Base-by-base conservation (phyloP, 2,888 invertebrate species). In the Agrilus biguttatus region DNA sequence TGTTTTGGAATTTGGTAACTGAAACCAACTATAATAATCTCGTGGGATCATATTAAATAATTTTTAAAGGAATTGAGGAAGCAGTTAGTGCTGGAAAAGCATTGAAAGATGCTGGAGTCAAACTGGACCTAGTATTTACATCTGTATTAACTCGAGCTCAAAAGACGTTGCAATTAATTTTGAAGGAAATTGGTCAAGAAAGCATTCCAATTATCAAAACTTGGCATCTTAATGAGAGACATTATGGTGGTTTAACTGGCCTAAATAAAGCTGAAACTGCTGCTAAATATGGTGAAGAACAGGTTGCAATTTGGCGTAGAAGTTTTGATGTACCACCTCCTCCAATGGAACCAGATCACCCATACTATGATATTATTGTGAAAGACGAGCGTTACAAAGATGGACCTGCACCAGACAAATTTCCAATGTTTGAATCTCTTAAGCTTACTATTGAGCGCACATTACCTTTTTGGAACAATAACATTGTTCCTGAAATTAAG, bases 311-410 rank as follows among this genome's bases (percentile, higher is more conserved):
- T 54, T 91, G 91, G 91, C 77, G 90, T 49, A 77, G 90, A 45
- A 87, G 87, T 54, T 90, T 85, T 52, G 88, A 90, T 58, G 75
- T 80, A 7, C 81, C 86, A 2, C 91, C 91, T 36, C 90, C 90
- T 44, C 69, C 85, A 0, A 90, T 91, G 80, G 83, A 85, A 51
- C 67, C 75, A 21, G 78, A 78, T 41, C 86, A 89, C 62, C 74
- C 77, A 0, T 89, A 87, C 62, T 84, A 83, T 57, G 75, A 83
- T 1, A 72, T 69, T 28, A 90, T 91, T 56, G 78, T 82, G 3
- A 82, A 84, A 32, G 89, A 90, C 63, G 69, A 80, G 0, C 76
- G 84, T 47, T 78, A 78, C 52, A 75, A 75, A 14, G 68, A 72
- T 33, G 80, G 80, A 49, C 87, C 83, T 5, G 79, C 82, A 51